A percentile compares a stretch with the other conserved stretches of the same genome.
These are phyloP conservation scores for Zeugodacus cucurbitae DNA, from an alignment of 1,140 invertebrate species.

Conservation along the genomic window DNA sequence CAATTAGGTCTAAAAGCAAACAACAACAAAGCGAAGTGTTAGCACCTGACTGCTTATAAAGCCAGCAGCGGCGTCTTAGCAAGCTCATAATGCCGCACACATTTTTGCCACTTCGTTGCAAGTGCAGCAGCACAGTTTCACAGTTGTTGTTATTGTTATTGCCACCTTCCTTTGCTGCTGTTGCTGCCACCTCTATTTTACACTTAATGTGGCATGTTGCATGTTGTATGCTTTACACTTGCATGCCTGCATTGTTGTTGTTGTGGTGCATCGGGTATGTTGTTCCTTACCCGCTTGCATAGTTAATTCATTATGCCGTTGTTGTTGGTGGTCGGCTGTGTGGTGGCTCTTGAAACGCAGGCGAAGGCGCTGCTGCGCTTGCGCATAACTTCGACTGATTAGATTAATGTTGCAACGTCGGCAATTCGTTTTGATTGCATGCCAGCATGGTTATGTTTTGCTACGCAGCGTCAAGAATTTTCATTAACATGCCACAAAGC, in stretches of 20 bases:
- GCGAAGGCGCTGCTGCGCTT: neutral
- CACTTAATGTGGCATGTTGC: slow-evolving; percentile 32
- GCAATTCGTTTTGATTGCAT: slow-evolving; percentile 29
- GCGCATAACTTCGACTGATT: slow-evolving; percentile 14
- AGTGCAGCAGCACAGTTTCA: neutral
- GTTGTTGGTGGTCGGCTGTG: neutral
- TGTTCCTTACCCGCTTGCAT: slow-evolving; percentile 16
- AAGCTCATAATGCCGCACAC: slow-evolving; percentile 23
- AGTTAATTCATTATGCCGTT: neutral
- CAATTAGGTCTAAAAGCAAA: slow-evolving; percentile 1
- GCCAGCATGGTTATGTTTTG: neutral
- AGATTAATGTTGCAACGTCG: slow-evolving; percentile 22
- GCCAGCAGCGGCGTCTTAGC: slow-evolving; percentile 7
- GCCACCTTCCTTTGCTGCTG: too few species aligned
- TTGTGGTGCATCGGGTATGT: neutral
- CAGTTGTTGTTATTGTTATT: neutral
- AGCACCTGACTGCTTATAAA: neutral
- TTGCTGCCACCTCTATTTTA: slow-evolving; percentile 30
- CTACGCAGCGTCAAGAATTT: neutral
- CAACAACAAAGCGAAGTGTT: neutral
- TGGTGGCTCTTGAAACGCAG: neutral
- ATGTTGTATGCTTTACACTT: slow-evolving; percentile 8
- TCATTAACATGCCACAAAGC: slow-evolving; percentile 18
- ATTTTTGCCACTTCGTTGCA: slow-evolving; percentile 22
- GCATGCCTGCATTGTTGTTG: neutral